phyloP scores from a whole-genome alignment of 2,113 vertebrate species.

The Eurypyga helias region DNA sequence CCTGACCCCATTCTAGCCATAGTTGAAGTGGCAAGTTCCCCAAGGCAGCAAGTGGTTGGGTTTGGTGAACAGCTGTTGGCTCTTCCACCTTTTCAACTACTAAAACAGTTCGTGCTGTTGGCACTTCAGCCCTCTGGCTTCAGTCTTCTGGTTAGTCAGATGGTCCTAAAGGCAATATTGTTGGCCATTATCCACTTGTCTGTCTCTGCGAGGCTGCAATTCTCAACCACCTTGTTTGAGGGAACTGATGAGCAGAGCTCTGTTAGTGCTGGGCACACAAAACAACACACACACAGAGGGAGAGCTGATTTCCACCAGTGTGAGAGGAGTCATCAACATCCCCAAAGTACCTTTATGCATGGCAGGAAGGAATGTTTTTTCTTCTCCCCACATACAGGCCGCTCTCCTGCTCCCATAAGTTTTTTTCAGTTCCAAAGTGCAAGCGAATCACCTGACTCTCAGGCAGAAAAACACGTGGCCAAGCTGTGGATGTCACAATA shows the following conservation, averaged over 20 bases:
- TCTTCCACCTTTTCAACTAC: not conserved
- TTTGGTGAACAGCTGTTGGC: not conserved
- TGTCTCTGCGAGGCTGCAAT: not conserved
- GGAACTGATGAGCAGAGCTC: not conserved
- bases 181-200: not conserved
- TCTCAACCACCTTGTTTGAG: not conserved
- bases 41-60: not conserved
- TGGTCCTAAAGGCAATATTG: not conserved
- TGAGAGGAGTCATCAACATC: not conserved
- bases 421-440: not conserved
- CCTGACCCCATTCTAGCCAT: not conserved
- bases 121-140: not conserved
- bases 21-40: not conserved
- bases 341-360: not conserved
- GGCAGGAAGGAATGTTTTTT: accelerated
- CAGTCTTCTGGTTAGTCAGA: not conserved
- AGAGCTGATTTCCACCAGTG: not conserved
- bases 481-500: not conserved
- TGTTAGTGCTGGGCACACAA: not conserved
- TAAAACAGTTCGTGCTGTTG: not conserved
- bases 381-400: not conserved
- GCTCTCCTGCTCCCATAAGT: not conserved
- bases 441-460: accelerated
- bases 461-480: accelerated
- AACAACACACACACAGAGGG: not conserved